These are phyloP conservation scores for Habrosyne pyritoides DNA, from an alignment of 2,888 invertebrate species.

Conservation along the genomic window DNA sequence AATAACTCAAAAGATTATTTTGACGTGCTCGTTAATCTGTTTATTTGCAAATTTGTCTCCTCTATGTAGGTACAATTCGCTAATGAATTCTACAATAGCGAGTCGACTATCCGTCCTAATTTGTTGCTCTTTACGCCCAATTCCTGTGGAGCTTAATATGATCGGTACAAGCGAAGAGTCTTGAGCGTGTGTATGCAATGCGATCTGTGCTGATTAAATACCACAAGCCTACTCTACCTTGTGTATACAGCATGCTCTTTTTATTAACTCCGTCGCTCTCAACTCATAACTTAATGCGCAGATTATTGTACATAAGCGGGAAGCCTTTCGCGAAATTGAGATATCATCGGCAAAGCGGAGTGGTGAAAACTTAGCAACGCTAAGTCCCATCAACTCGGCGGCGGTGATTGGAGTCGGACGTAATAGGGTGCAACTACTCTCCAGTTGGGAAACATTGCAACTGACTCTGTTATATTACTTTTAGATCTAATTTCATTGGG, in stretches of 20 bases:
- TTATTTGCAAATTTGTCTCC: slow-evolving; percentile 46
- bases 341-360: slow-evolving; percentile 64
- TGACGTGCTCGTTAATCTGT: slow-evolving; percentile 32
- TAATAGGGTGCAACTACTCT: slow-evolving; percentile 26
- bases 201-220: neutral
- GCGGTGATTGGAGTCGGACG: slow-evolving; percentile 49
- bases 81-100: slow-evolving; percentile 70
- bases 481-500: slow-evolving; percentile 16
- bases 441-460: slow-evolving; percentile 26
- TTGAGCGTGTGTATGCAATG: slow-evolving; percentile 26
- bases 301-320: slow-evolving; percentile 67
- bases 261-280: slow-evolving; percentile 23
- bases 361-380: slow-evolving; percentile 79
- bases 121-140: slow-evolving; percentile 66
- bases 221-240: neutral
- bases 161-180: slow-evolving; percentile 47
- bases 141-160: slow-evolving; percentile 55
- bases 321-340: slow-evolving; percentile 70
- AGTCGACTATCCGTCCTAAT: slow-evolving; percentile 64
- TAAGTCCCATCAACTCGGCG: slow-evolving; percentile 65
- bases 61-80: slow-evolving; percentile 50
- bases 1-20: slow-evolving; percentile 24
- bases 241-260: slow-evolving; percentile 11
- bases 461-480: slow-evolving; percentile 32
- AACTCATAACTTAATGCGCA: slow-evolving; percentile 54